Base-by-base conservation (phyloP, 1,140 invertebrate genomes). In the Drosophila bipectinata region DNA sequence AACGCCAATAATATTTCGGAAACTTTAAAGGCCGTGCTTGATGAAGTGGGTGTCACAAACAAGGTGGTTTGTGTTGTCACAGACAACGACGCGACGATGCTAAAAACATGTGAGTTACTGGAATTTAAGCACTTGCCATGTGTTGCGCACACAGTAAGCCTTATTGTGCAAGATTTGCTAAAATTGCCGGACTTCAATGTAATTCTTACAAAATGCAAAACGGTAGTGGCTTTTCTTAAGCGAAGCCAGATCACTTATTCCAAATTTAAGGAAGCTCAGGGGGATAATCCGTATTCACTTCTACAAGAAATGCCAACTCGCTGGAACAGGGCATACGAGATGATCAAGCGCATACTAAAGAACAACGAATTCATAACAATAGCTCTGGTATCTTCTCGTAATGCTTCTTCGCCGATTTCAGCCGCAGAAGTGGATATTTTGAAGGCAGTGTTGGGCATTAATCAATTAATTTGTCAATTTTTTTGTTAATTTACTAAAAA, bases 241-340 rank as follows among this genome's bases (percentile, higher is more conserved):
- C 15, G 15, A 15, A 15, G 15, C 15, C 32, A 37, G 32, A 37
- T 37, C 32, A 7, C 32, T 6, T 6, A 4, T 37, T 37, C 4
- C 7, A 51, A 51, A 30, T 51, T 30, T n/a, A 26, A 37, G 32
- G 32, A 51, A 51, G 49, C 49, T 4, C 28, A 32, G 14, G 14
- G 14, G 6, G 49, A 52, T 4, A 52, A 15, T 52, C 28, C 28
- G 4, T 15, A 52, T 32, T 4, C 7, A 4, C 28, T 52, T n/a
- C 14, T 52, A 2, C 28, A 52, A 4, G 49, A 32, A 32, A 52
- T 52, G 28, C 49, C n/a, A 14, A 52, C 28, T 9, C 49, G 49
- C n/a, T 32, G 49, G 49, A 52, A 32, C 14, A 52, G 15, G 15
- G 15, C 15, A 15, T 15, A 15, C 15, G 15, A 15, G 15, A 15